Evolutionary conservation across 2,797 vertebrate species (phyloP).

Genomic region (Lepilemur septentrionalis): DNA sequence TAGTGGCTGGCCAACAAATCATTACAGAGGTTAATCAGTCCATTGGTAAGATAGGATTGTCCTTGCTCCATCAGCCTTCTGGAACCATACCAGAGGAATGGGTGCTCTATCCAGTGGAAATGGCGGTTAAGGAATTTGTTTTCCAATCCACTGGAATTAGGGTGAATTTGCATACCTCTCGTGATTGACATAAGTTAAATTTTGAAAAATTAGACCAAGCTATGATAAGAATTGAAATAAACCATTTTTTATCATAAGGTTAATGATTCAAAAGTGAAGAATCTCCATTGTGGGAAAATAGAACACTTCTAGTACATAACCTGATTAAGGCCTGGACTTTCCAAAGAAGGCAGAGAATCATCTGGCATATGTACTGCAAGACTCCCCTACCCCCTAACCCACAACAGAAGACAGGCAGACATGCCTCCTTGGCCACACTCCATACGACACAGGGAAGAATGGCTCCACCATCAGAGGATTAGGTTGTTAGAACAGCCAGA

Average conservation of each 20-base stretch:
- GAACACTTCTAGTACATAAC: neutral
- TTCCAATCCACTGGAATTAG: neutral
- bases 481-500: neutral
- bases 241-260: neutral
- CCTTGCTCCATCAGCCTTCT: neutral
- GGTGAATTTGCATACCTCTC: neutral
- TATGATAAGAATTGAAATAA: neutral
- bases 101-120: neutral
- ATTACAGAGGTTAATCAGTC: neutral
- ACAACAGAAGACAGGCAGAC: neutral
- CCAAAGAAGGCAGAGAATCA: neutral
- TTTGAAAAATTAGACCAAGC: neutral
- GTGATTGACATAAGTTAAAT: neutral
- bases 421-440: neutral
- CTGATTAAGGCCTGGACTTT: neutral
- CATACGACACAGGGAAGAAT: neutral
- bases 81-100: neutral
- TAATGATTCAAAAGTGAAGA: neutral
- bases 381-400: too few relatives aligned
- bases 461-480: neutral
- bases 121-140: neutral
- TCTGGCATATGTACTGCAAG: neutral
- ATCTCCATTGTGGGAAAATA: neutral
- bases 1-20: neutral
- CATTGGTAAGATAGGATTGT: neutral